Base-by-base conservation (phyloP, 2,797 vertebrate species). In the Dallia pectoralis region DNA sequence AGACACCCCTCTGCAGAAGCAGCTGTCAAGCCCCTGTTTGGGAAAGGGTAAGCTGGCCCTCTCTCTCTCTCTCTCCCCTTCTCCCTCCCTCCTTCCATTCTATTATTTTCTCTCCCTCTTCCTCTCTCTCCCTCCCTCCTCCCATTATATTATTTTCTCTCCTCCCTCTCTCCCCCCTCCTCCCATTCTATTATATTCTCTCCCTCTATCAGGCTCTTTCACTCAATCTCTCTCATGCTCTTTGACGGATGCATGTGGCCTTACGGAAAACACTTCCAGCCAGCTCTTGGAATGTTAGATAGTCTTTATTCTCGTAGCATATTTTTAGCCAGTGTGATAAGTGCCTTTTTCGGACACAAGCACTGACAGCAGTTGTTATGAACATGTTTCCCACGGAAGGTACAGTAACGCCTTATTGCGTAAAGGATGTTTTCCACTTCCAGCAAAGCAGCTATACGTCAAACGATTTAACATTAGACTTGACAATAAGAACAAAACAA, bases 21-120 rank as follows among this genome's bases (percentile, higher is more conserved):
- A 87, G 77, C 77, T 81, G 68, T 86, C 84, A 71, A 85, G 73
- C 75, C 81, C 79, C 51, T 79, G 81, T 76, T 74, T 87, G 70
- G 82, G 82, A 83, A 84, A 82, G 51, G 87, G 84, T 86, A 68
- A 87, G 32, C 7, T n/a, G 82, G 59, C n/a, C 72, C 71, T 63
- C 70, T 67, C 63, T 64, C 49, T 67, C 11, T n/a, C 49, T 33
- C 27, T 9, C 68, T 22, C 47, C 30, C 14, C 53, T 25, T 51
- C n/a, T 69, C 47, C 51, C 19, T 5, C 44, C 14, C 47, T 14
- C 11, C 30, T 47, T 51, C 25, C 44, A 9, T 19, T 67, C 36
- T 67, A 44, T 67, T 36, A 4, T 61, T 79, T 16, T 81, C 74
- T 73, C 36, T 56, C 14, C 40, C 48, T 51, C 27, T 71, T 8